A percentile compares a stretch with the other conserved stretches of the same genome.
These are phyloP conservation scores for Mergus octosetaceus DNA, from an alignment of 2,797 vertebrate genomes.

Conservation along the genomic window DNA sequence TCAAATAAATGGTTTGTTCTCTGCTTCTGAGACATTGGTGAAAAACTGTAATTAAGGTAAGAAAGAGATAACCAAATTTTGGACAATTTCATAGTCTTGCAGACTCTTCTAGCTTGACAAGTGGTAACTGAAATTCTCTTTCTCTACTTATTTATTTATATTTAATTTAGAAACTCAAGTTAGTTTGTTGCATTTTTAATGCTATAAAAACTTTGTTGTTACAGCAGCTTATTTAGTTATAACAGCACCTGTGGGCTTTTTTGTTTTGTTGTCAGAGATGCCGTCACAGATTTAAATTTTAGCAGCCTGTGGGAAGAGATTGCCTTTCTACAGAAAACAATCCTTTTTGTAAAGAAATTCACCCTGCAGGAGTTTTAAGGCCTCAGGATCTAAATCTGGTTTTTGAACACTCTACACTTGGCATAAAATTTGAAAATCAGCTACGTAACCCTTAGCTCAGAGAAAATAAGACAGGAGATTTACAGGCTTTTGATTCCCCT, in stretches of 20 bases:
- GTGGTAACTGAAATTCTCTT: background rate
- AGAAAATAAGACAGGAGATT: background rate
- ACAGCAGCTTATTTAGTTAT: background rate
- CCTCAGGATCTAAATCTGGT: background rate
- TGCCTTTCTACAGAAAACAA: slow-evolving; percentile 6
- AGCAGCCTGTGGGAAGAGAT: background rate
- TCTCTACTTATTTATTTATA: background rate
- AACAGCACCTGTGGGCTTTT: background rate
- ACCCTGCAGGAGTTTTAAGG: background rate
- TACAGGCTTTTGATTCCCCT: background rate
- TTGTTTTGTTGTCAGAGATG: background rate
- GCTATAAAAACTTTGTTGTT: background rate
- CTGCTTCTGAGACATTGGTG: background rate
- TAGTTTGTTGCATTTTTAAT: background rate
- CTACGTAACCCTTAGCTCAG: background rate
- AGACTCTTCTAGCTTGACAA: background rate
- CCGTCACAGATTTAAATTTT: background rate
- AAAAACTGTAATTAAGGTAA: slow-evolving; percentile 70
- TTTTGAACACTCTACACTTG: background rate
- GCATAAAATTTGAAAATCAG: background rate
- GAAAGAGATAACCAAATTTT: background rate
- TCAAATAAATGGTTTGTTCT: background rate
- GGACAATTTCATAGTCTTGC: background rate
- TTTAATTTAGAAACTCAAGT: background rate
- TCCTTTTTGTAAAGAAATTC: background rate